Percentiles rank a stretch among this genome's conserved stretches.
Conservation (phyloP, 2,797 vertebrate genomes). For the Bufotes viridis region DNA sequence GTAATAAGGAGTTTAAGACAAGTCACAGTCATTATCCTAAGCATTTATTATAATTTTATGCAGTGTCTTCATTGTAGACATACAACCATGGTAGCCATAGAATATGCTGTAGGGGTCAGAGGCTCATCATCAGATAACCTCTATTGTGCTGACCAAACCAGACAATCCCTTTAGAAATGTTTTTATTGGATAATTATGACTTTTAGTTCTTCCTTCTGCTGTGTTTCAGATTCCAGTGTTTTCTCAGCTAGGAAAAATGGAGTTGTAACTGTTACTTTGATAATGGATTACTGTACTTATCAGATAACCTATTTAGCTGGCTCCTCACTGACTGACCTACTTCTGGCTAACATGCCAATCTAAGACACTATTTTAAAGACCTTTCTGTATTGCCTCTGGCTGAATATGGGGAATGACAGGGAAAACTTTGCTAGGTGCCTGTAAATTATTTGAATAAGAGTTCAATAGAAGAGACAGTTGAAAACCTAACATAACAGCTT, state of each 20-base stretch:
- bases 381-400: background rate
- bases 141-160: too few relatives aligned
- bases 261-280: background rate
- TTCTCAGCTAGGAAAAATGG: background rate
- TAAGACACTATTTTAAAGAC: background rate
- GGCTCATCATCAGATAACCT: too few relatives aligned
- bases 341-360: background rate
- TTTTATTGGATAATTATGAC: background rate
- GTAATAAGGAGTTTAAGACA: background rate
- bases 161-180: too few relatives aligned
- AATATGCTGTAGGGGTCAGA: too few relatives aligned
- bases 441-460: background rate
- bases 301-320: background rate
- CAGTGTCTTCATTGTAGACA: background rate
- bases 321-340: background rate
- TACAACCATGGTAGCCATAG: too few relatives aligned
- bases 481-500: background rate
- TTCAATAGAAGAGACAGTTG: background rate
- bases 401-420: background rate
- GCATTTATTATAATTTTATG: background rate
- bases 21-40: background rate
- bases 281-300: background rate
- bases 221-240: background rate
- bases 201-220: background rate
- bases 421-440: background rate